A percentile compares a stretch with the other conserved stretches of the same genome.
Conservation (phyloP, 2,888 invertebrate species). For the Oscheius sp. region DNA sequence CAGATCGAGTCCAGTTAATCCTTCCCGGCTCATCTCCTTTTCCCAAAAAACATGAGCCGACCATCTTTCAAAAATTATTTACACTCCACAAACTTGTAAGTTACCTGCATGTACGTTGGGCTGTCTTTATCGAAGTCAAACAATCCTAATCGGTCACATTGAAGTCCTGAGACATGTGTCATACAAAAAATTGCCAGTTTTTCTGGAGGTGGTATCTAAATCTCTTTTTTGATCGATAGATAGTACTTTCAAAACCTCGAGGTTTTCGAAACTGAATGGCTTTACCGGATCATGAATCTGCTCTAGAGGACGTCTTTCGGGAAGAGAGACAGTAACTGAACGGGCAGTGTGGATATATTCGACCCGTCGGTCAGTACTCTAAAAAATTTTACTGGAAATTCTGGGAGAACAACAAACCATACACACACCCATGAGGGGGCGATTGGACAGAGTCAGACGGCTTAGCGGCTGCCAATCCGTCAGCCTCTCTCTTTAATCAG, state of each 20-base stretch:
- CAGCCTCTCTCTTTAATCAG: no score
- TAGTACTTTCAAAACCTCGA: conserved; percentile 7
- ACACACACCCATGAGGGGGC: no score
- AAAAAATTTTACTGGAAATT: no score
- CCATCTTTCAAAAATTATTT: background rate
- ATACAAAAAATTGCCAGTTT: conserved; percentile 22
- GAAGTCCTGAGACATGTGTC: conserved; percentile 31
- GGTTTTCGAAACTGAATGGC: conserved; percentile 16
- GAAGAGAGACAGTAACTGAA: background rate
- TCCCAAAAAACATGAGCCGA: conserved; percentile 5
- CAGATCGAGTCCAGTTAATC: conserved; percentile 59
- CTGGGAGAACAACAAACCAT: no score
- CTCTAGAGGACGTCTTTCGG: background rate
- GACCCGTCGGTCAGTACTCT: no score
- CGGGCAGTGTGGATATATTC: no score
- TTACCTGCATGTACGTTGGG: conserved; percentile 39
- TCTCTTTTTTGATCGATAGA: background rate
- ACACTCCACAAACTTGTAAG: background rate
- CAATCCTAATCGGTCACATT: conserved; percentile 44
- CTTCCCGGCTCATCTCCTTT: conserved; percentile 55
- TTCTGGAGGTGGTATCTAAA: conserved; percentile 16
- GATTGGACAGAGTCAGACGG: no score
- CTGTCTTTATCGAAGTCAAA: conserved; percentile 50
- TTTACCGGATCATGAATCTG: background rate
- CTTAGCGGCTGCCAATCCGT: no score